Conservation (phyloP, 1,140 invertebrate species). For the Lethocerus indicus region DNA sequence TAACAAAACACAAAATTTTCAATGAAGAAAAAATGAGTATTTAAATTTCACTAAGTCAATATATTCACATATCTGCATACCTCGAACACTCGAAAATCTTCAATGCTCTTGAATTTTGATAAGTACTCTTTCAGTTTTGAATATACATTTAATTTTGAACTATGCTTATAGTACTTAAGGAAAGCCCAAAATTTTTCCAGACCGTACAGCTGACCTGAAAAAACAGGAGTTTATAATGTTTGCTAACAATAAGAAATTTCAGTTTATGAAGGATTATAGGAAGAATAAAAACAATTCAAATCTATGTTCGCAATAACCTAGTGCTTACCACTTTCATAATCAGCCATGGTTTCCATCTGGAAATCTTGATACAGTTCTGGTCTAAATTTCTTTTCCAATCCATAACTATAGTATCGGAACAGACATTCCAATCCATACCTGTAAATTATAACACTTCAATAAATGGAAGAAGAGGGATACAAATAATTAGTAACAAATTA, state of each 20-base stretch:
- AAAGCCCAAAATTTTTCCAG: slow-evolving; percentile 99
- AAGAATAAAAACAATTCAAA: slow-evolving; percentile 8
- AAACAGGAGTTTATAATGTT: slow-evolving; percentile 7
- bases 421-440: slow-evolving; percentile 88
- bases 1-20: neutral
- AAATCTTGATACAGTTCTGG: slow-evolving; percentile 89
- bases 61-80: slow-evolving; percentile 20
- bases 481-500: neutral
- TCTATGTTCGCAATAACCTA: neutral
- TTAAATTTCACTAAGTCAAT: neutral
- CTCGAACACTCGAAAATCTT: slow-evolving; percentile 80
- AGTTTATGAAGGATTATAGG: neutral
- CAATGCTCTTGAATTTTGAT: slow-evolving; percentile 79
- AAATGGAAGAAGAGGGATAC: neutral
- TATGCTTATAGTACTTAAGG: slow-evolving; percentile 81
- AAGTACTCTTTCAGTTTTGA: slow-evolving; percentile 62
- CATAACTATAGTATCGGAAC: slow-evolving; percentile 98
- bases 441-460: slow-evolving; percentile 19
- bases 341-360: slow-evolving; percentile 79
- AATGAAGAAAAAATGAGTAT: neutral
- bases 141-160: slow-evolving; percentile 59
- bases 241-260: neutral
- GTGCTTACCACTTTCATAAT: slow-evolving; percentile 65
- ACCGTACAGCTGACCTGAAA: slow-evolving; percentile 87
- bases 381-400: slow-evolving; percentile 87